Base-by-base conservation (phyloP, 1,140 invertebrate species). In the Propsilocerus akamusi region DNA sequence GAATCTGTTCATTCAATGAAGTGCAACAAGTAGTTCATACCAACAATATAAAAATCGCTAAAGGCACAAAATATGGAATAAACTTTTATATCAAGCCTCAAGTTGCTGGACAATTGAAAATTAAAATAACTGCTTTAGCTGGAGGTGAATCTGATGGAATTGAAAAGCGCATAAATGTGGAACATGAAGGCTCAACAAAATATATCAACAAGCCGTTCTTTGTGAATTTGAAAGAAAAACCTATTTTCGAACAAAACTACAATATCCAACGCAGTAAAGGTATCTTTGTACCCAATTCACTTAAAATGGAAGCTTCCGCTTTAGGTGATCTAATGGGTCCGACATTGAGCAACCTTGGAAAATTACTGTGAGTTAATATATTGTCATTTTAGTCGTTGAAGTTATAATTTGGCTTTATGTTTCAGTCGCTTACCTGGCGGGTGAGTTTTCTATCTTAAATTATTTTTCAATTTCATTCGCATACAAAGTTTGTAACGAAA, bases 271-370 rank as follows among this genome's bases (percentile, higher is more conserved):
- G 68, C 75, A 10, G n/a, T n/a, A n/a, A n/a, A n/a, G n/a, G n/a
- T n/a, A n/a, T n/a, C n/a, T n/a, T n/a, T n/a, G 80, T 89, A 2
- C 57, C 70, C 12, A 80, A 74, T 49, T 87, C 85, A 0, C 76
- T 80, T 54, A 70, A 70, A 37, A 70, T 88, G 7, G 77, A 82
- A 65, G 74, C 86, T 34, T 78, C 81, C 8, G 76, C 76, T 25
- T 77, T 87, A 51, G 81, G 81, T 23, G 84, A 88, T 63, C 73
- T 89, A 20, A 60, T 89, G 24, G 84, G 83, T 4, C 76, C 83
- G 2, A 78, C 78, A 24, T 76, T 89, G 14, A 73, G 76, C 20
- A 83, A 88, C 61, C 62, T 88, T 14, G 78, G 81, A 20, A 75
- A 77, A 53, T n/a, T n/a, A n/a, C n/a, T n/a, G n/a, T n/a, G n/a